Base-by-base conservation (phyloP, 1,140 invertebrate genomes). In the Pemphigus obesinymphae region DNA sequence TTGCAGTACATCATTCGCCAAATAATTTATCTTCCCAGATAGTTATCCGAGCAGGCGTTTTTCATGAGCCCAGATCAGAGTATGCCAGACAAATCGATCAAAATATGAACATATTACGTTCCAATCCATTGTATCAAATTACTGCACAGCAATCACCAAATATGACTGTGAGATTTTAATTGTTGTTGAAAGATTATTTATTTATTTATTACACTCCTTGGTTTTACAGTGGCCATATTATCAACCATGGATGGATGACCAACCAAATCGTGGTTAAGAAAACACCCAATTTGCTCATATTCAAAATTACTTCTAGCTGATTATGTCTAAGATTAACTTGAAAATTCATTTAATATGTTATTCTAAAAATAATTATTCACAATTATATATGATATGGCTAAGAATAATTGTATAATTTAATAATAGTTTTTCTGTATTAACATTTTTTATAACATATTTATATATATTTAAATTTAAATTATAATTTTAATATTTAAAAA, bases 231-330 rank as follows among this genome's bases (percentile, higher is more conserved):
- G 63, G 7, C 55, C 76, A 20, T 55, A 26, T 63, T 50, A 76
- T 76, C 75, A 78, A 6, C 37, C 43, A 34, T 50, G 40, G 10
- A 55, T 78, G 50, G 75, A 78, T 78, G 53, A 53, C 17, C 76
- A 61, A 29, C 76, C 76, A 63, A 80, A 80, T 10, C 55, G 63
- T 80, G 63, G 76, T 80, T 80, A 55, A 80, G 76, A 80, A 31
- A 13, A 61, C 17, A 23, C 4, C 6, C n/a, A n/a, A 20, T 20
- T 63, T 31, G 53, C 17, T 78, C 76, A 29, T 29, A 55, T 61
- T 29, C 34, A 45, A 8, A 40, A 26, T 15, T 11, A n/a, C 37
- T 63, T 45, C 23, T 80, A 31, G 76, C 76, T 26, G 26, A 80
- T 63, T 80, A 61, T 31, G n/a, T 80, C 4, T 80, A 55, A 55